Base-by-base conservation (phyloP, 2,888 invertebrate species). In the Linnaemya tessellans region DNA sequence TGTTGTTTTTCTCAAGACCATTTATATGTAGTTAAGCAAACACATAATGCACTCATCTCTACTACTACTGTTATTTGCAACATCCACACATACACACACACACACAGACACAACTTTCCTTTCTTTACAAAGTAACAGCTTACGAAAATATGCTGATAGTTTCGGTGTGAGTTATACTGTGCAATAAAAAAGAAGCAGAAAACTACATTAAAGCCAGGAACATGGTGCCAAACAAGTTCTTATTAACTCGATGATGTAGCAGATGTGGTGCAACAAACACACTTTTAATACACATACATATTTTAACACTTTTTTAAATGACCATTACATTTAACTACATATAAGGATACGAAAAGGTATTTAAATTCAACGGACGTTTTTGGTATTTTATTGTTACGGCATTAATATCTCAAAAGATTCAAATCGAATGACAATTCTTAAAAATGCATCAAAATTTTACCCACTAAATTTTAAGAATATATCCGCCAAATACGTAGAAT, bases 221-320 rank as follows among this genome's bases (percentile, higher is more conserved):
- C 64, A 81, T 78, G 80, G 77, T 56, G 73, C 73, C 77, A 82
- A 84, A 86, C 71, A 67, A 77, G 71, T 79, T 79, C 75, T 82
- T 80, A 80, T 84, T 79, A 80, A 75, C 75, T 79, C 67, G 68
- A 81, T 84, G 75, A 86, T 81, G 78, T 84, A 71, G 49, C 56
- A 70, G 68, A 84, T 78, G 84, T 78, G 78, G 60, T 81, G 80
- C 74, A 86, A 84, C 83, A 84, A 81, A 84, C 79, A 79, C 49
- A 68, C 65, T 75, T 30, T 71, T 54, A 65, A 68, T 60, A 38
- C 22, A 73, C 56, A 56, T 41, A 20, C n/a, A 56, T 41, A 20
- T n/a, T 30, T 13, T 30, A 58, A 49, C n/a, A 25, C 22, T 54
- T n/a, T 11, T 11, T 18, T 11, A 60, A 18, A 38, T 11, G 11